Conservation (phyloP, 2,113 vertebrate species). For the Eubucco bourcierii region DNA sequence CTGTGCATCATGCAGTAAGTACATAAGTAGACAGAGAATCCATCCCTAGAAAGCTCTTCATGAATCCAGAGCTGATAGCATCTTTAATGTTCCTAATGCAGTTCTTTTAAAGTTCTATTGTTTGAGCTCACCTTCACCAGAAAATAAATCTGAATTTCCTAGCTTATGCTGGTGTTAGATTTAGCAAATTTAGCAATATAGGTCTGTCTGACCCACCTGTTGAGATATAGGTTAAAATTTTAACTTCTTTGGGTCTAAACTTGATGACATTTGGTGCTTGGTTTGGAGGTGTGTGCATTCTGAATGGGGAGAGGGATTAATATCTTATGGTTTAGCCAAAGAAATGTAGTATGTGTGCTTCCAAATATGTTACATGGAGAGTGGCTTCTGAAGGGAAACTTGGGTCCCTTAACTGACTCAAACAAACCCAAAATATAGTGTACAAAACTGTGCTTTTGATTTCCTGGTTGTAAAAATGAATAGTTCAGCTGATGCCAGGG, state of each 20-base stretch:
- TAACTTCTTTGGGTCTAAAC: neutral
- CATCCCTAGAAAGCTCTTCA: neutral
- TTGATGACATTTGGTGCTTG: neutral
- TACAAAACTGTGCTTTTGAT: neutral
- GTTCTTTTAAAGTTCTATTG: accelerated
- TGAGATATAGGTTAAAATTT: neutral
- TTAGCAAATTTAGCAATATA: neutral
- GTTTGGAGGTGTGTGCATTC: neutral
- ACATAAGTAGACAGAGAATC: neutral
- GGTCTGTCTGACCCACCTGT: neutral
- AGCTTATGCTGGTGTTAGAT: neutral
- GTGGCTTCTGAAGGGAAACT: neutral
- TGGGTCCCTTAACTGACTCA: neutral
- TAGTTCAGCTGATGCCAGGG: neutral
- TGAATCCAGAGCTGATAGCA: neutral
- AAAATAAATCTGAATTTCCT: neutral
- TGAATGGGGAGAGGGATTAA: neutral
- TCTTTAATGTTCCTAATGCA: neutral
- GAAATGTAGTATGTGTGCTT: neutral
- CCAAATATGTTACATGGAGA: neutral
- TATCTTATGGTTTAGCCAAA: neutral
- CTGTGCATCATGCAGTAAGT: neutral
- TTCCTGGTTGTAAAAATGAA: neutral
- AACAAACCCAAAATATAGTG: neutral
- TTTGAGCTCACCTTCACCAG: neutral